These are phyloP conservation scores for Drosophila austrosaltans DNA, from an alignment of 2,888 invertebrate genomes.

Conservation along the genomic window DNA sequence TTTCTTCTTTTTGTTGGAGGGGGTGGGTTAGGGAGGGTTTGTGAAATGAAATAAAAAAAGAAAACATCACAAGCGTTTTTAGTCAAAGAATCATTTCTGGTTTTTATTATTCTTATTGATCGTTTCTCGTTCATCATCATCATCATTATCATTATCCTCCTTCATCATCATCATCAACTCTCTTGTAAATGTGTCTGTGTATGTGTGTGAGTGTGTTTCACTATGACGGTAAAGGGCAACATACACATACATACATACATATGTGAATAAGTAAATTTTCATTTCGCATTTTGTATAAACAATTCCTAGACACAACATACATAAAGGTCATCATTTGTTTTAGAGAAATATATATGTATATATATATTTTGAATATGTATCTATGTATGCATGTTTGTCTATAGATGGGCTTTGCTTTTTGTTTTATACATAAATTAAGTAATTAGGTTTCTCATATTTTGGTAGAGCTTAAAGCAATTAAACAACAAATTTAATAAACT, in stretches of 20 bases:
- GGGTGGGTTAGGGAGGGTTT: conserved; percentile 1
- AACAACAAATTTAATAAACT: conserved; percentile 11
- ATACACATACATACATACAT: conserved; percentile 19
- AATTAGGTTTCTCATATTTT: conserved; percentile 1
- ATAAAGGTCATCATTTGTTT: conserved; percentile 1
- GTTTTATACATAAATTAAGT: conserved; percentile 13
- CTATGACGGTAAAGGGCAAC: background rate
- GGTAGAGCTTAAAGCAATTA: conserved; percentile 15
- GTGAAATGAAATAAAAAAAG: conserved; percentile 72
- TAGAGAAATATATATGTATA: background rate
- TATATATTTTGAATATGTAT: background rate
- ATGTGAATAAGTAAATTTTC: background rate
- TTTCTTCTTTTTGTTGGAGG: conserved; percentile 10
- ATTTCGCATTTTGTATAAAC: background rate
- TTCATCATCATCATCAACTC: conserved; percentile 28
- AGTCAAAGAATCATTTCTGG: conserved; percentile 82
- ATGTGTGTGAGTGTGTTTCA: background rate
- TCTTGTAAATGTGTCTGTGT: background rate
- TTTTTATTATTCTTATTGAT: conserved; percentile 67
- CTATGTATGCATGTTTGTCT: background rate
- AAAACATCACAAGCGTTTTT: conserved; percentile 84
- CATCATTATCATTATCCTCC: conserved; percentile 36
- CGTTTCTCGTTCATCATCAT: conserved; percentile 62
- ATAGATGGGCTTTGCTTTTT: background rate
- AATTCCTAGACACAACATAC: conserved; percentile 16